Base-by-base conservation (phyloP, 2,888 invertebrate species). In the Apoda limacodes region DNA sequence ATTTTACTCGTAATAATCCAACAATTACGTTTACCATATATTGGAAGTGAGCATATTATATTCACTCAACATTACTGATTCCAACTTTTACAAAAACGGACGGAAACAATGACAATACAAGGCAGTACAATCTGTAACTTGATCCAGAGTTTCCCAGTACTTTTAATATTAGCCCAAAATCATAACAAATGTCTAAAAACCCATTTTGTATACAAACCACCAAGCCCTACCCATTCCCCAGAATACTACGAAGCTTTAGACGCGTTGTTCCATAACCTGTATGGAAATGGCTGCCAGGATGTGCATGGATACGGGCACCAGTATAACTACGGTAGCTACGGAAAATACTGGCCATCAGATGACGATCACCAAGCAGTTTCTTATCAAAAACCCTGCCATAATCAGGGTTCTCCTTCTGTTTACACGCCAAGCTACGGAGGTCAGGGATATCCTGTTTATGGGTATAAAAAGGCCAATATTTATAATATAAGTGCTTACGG, bases 231-330 rank as follows among this genome's bases (percentile, higher is more conserved):
- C 0, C 71, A 62, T 5, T 55, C 76, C 0, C 75, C 80, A 0
- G 76, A 76, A 19, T 78, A 74, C 20, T 78, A 76, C 28, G 68
- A 69, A 23, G 76, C 76, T 0, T 48, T 75, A n/a, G 74, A 76
- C 19, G 60, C 63, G 0, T 28, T 78, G 5, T 57, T 76, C 12
- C 68, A 74, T 9, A 54, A 46, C 4, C 11, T 72, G 2, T 60
- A 62, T 19, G 59, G 55, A 0, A 54, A 63, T 13, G 50, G 41
- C 6, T 39, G 48, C 21, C 39, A 42, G 1, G 21, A 45, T 12
- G n/a, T n/a, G n/a, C n/a, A n/a, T n/a, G n/a, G n/a, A n/a, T n/a
- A n/a, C 13, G 20, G n/a, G n/a, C n/a, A n/a, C n/a, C n/a, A n/a
- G n/a, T n/a, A n/a, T n/a, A n/a, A n/a, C n/a, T n/a, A n/a, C n/a